Conservation (phyloP, 2,113 vertebrate species). For the Bufo bufo region DNA sequence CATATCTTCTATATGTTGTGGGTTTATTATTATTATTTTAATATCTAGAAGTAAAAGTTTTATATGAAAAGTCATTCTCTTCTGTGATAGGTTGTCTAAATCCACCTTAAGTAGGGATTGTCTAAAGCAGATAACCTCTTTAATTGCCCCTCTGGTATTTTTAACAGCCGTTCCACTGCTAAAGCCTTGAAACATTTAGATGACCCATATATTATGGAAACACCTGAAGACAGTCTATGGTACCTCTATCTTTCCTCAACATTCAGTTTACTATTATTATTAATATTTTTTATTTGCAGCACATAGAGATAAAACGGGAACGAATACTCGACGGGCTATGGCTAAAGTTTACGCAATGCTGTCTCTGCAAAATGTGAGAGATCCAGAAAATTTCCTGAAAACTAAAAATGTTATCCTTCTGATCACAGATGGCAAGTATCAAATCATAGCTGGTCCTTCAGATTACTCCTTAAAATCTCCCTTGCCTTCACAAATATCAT, state of each 20-base stretch:
- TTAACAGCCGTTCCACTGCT: background rate
- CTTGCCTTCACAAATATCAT: background rate
- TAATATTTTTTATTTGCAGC: background rate
- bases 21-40: too few species aligned
- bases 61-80: too few species aligned
- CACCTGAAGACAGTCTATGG: background rate
- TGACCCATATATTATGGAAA: background rate
- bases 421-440: constrained; percentile 49
- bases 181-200: background rate
- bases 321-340: constrained; percentile 38
- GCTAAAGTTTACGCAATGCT: background rate
- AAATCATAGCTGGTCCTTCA: too few species aligned
- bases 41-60: too few species aligned
- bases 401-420: constrained; percentile 44
- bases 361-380: background rate
- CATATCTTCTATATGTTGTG: too few species aligned
- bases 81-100: too few species aligned
- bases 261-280: too few species aligned
- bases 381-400: background rate
- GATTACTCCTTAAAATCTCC: too few species aligned
- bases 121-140: too few species aligned
- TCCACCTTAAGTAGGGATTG: too few species aligned
- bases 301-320: constrained; percentile 40
- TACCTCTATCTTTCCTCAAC: background rate
- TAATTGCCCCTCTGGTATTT: too few species aligned